Base-by-base conservation (phyloP, 2,797 vertebrate genomes). In the Epinephelus coioides region DNA sequence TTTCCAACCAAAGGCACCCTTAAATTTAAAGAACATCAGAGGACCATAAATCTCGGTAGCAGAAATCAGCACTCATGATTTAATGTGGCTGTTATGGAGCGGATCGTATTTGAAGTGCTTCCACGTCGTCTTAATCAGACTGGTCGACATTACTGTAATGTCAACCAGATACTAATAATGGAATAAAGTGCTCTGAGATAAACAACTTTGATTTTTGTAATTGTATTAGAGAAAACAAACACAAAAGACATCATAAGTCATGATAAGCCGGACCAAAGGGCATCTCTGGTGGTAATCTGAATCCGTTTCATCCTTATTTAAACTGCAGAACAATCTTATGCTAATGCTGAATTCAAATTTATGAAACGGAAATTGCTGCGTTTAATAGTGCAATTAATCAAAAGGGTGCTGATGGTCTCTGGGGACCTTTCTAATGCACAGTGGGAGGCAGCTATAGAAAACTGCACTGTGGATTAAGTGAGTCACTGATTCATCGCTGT, bases 321-420 rank as follows among this genome's bases (percentile, higher is more conserved):
- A 68, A 70, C 66, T 53, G 53, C 53, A n/a, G 27, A 69, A 76
- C 38, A 47, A 65, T 73, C 63, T 74, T 69, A 74, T 55, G 44
- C 66, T 77, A 67, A 85, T 82, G 49, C 30, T 65, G 17, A 77
- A 84, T 73, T 81, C 40, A 73, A 78, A 86, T 85, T 76, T 84
- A 73, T 84, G 64, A 70, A 78, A 86, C 50, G 72, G 53, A 86
- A 85, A 92, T 88, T 81, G 86, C 61, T 63, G 71, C 9, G 5
- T 88, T 85, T 84, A 86, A 87, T 83, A 56, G 69, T 18, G 55
- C 74, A 85, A 86, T 91, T 86, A 91, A 90, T 90, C 79, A 79
- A 69, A 75, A 25, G 38, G 74, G 25, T 78, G 76, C 68, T 73
- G 78, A 76, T 81, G 73, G 81, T 74, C 79, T 81, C 73, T 0